Evolutionary conservation across 2,113 vertebrate species (phyloP).

Genomic region (Dunckerocampus dactyliophorus): DNA sequence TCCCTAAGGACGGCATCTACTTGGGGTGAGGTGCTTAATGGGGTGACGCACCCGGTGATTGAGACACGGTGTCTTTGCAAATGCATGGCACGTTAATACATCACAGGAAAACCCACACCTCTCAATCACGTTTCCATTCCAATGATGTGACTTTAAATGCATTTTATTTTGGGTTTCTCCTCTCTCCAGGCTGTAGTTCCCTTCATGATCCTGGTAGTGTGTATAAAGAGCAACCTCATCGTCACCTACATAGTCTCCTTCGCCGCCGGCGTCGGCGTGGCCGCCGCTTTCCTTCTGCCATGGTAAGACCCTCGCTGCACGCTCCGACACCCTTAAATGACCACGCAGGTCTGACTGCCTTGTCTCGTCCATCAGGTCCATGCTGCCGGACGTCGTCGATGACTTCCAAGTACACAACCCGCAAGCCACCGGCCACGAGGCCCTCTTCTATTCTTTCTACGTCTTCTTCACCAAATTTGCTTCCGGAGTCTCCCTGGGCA

Average conservation of each 20-base stretch:
- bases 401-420: conserved; percentile 92
- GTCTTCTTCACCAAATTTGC: conserved; percentile 99
- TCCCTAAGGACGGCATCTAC: too few species aligned
- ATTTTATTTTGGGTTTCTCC: not conserved
- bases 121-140: too few species aligned
- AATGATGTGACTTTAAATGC: too few species aligned
- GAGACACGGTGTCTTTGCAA: too few species aligned
- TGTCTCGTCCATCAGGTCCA: conserved; percentile 78
- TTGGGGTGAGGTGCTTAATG: too few species aligned
- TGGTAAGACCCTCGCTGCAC: conserved; percentile 73
- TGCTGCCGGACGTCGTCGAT: conserved; percentile 92
- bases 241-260: conserved; percentile 85
- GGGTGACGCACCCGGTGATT: too few species aligned
- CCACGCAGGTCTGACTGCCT: not conserved
- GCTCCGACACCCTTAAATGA: not conserved
- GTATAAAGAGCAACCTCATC: conserved; percentile 79
- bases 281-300: conserved; percentile 89
- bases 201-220: conserved; percentile 83
- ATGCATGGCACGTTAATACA: too few species aligned
- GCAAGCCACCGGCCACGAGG: conserved; percentile 79
- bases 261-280: conserved; percentile 85
- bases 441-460: conserved; percentile 98
- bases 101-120: too few species aligned
- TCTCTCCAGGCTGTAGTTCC: conserved; percentile 82
- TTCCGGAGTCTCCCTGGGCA: conserved; percentile 89